Conservation (phyloP, 2,113 vertebrate genomes). For the Nicator chloris region DNA sequence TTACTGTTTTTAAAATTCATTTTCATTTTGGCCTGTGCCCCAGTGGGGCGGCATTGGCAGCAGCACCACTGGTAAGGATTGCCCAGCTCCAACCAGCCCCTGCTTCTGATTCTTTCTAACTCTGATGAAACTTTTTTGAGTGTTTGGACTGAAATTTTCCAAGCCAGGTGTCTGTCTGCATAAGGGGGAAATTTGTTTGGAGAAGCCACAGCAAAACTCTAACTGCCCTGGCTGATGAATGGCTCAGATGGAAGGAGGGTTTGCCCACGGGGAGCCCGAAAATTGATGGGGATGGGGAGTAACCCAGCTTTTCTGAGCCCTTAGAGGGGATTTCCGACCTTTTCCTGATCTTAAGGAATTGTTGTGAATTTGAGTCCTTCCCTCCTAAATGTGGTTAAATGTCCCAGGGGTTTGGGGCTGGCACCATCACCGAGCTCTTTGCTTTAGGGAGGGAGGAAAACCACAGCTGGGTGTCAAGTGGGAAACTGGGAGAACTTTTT, state of each 20-base stretch:
- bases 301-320: accelerated
- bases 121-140: neutral
- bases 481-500: neutral
- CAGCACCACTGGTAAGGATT: accelerated
- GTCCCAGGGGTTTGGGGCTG: neutral
- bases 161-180: slow-evolving; percentile 11
- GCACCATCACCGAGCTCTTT: accelerated
- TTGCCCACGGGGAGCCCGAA: neutral
- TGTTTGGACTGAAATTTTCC: neutral
- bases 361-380: neutral
- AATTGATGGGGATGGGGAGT: too few relatives aligned
- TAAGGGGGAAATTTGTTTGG: neutral
- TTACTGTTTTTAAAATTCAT: neutral
- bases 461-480: accelerated
- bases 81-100: neutral
- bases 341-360: neutral
- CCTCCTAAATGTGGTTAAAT: neutral
- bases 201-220: neutral
- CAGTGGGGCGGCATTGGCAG: neutral
- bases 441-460: neutral
- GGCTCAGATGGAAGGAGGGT: neutral
- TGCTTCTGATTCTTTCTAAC: neutral
- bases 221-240: neutral
- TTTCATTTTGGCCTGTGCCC: neutral
- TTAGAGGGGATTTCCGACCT: accelerated